These are phyloP conservation scores for Brienomyrus brachyistius DNA, from an alignment of 2,113 vertebrate species.

Conservation along the genomic window DNA sequence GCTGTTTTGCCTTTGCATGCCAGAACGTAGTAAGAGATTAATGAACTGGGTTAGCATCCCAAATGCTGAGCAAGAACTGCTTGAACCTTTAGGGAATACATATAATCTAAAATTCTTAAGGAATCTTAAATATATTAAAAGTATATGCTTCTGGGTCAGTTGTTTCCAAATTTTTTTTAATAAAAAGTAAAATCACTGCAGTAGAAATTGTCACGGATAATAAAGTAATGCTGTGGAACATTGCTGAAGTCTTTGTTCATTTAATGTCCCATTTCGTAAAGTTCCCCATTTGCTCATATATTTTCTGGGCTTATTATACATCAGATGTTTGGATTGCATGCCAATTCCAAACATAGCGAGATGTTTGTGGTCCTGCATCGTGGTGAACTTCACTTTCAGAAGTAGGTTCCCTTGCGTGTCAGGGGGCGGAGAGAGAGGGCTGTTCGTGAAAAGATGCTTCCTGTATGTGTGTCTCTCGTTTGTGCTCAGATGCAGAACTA, in stretches of 20 bases:
- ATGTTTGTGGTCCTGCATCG: not conserved
- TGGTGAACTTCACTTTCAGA: not conserved
- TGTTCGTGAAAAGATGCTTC: not conserved
- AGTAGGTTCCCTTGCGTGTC: not conserved
- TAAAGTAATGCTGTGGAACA: not conserved
- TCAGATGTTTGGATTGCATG: not conserved
- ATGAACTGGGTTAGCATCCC: not conserved
- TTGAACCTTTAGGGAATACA: not conserved
- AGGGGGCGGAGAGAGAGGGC: not conserved
- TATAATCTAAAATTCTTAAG: not conserved
- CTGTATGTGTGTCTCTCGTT: conserved; percentile 28
- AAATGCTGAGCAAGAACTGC: not conserved
- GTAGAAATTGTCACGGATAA: not conserved
- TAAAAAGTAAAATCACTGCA: not conserved
- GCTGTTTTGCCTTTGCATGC: not conserved
- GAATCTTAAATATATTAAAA: not conserved
- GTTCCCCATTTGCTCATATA: not conserved
- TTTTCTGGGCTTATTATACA: not conserved
- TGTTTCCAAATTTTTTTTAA: not conserved
- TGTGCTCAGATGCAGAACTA: conserved; percentile 81
- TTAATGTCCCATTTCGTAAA: not conserved
- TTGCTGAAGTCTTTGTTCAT: not conserved
- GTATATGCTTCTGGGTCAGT: not conserved
- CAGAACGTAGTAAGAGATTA: not conserved
- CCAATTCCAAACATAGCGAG: not conserved